Base-by-base conservation (phyloP, 1,140 invertebrate genomes). In the Heliconius hewitsoni region DNA sequence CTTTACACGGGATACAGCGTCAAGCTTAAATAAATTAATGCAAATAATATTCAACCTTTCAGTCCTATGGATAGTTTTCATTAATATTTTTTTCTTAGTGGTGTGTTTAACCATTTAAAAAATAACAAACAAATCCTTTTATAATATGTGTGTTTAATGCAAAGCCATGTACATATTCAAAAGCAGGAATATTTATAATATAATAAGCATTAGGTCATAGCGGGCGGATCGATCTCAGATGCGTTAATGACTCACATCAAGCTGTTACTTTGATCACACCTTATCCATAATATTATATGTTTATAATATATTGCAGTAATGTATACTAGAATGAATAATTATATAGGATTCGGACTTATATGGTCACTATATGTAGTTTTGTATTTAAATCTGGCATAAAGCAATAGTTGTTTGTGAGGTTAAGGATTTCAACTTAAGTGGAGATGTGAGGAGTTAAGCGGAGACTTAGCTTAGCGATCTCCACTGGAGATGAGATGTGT, bases 221-320 rank as follows among this genome's bases (percentile, higher is more conserved):
- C n/a, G 39, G 66, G 74, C 70, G 11, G 11, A 72, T 77, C 70
- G 66, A 71, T 71, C 39, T 72, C 19, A 18, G 9, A 3, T 52
- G 34, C n/a, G 37, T 23, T 76, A 71, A 72, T 77, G 76, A 77
- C 18, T 77, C 76, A 77, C 46, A 52, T 5, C 23, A 46, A 71
- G 18, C 23, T 23, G 37, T 39, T 39, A n/a, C 37, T 18, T 70
- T 76, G 39, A 76, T 76, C 57, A 70, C 57, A 46, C 74, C 74
- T 76, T 76, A 18, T 37, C 23, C 71, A 71, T 71, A 71, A 71
- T 71, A 71, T 37, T 39, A n/a, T 34, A 71, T 71, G 30, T 39
- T 71, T 39, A 34, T 71, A 37, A 27, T 39, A 71, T 18, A 9
- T 71, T 39, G 16, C 9, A 71, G 16, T 9, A 39, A 39, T 72